These are phyloP conservation scores for Phoeniculus purpureus DNA, from an alignment of 2,797 vertebrate genomes.

Conservation along the genomic window DNA sequence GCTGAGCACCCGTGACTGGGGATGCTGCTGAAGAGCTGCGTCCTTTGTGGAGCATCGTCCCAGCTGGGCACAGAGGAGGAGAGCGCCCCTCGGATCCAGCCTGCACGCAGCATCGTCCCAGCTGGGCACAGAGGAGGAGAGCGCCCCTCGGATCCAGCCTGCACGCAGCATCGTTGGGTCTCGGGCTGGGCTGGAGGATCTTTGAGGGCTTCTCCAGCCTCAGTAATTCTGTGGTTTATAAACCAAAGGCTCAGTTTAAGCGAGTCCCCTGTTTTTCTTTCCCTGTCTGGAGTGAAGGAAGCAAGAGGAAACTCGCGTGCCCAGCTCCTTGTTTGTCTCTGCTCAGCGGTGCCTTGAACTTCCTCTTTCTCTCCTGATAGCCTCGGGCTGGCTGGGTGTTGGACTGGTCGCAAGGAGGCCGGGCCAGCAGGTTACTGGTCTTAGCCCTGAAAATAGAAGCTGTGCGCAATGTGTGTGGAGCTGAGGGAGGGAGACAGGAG, in stretches of 20 bases:
- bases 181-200: no score
- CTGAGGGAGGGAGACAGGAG: neutral
- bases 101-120: no score
- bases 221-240: neutral
- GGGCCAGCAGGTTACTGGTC: neutral
- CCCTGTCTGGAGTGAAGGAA: neutral
- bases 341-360: neutral
- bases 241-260: neutral
- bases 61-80: neutral
- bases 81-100: no score
- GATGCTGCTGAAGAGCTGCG: neutral
- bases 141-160: no score
- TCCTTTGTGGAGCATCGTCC: neutral
- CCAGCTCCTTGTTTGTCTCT: neutral
- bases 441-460: neutral
- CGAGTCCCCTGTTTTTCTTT: neutral
- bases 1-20: neutral
- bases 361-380: neutral
- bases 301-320: neutral
- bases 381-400: neutral
- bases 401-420: neutral
- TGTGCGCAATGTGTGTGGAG: neutral
- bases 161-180: no score
- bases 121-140: no score
- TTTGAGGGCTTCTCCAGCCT: no score